Percentiles rank a stretch among this genome's conserved stretches.
Conservation (phyloP, 2,888 invertebrate species). For the Zeuzera pyrina region DNA sequence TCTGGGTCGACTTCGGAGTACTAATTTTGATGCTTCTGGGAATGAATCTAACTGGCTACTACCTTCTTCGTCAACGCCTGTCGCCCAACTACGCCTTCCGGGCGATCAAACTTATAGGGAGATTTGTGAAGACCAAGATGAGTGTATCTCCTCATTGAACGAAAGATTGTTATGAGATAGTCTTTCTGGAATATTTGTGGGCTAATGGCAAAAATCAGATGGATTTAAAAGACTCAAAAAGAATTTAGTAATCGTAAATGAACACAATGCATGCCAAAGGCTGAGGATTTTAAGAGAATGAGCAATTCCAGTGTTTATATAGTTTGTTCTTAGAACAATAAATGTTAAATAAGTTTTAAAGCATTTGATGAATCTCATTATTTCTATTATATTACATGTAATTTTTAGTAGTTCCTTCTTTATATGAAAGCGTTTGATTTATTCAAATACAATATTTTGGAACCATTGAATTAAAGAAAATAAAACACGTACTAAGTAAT, state of each 20-base stretch:
- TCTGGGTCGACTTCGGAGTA: constrained; percentile 78
- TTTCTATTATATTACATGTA: neutral
- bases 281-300: no score
- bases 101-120: constrained; percentile 79
- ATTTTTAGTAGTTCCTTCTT: neutral
- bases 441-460: neutral
- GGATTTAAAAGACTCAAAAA: no score
- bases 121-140: constrained; percentile 78
- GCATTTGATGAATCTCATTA: neutral
- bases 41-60: constrained; percentile 79
- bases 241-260: no score
- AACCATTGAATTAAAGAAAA: neutral
- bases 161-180: neutral
- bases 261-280: no score
- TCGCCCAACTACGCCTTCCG: constrained; percentile 81
- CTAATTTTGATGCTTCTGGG: constrained; percentile 74
- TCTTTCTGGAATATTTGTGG: no score
- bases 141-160: constrained; percentile 51
- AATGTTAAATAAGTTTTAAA: neutral
- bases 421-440: neutral
- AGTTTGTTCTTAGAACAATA: neutral
- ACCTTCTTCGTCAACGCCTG: constrained; percentile 80
- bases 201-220: no score
- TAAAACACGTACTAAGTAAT: no score
- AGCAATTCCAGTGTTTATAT: neutral